Conservation (phyloP, 2,797 vertebrate species). For the Macrochelys suwanniensis region DNA sequence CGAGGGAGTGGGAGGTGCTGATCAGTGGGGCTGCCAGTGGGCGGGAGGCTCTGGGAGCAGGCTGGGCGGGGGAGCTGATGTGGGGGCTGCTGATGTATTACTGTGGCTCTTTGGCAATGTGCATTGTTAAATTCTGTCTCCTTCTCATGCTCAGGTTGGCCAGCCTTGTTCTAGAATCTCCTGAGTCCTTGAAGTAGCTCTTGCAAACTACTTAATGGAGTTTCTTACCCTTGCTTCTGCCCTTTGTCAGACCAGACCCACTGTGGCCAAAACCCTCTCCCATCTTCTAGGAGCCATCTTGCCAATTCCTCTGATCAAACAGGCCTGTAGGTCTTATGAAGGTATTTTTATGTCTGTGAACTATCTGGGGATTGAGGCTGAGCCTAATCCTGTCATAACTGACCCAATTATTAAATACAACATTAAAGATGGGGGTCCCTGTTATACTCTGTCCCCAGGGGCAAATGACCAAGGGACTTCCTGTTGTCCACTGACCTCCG, state of each 20-base stretch:
- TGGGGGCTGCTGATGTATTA: too few relatives aligned
- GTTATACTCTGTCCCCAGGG: background rate
- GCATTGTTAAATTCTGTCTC: too few relatives aligned
- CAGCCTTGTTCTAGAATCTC: background rate
- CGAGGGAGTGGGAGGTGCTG: too few relatives aligned
- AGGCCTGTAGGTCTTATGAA: background rate
- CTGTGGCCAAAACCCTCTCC: background rate
- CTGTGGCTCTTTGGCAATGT: too few relatives aligned
- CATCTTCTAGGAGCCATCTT: background rate
- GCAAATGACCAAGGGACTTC: background rate
- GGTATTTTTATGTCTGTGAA: background rate
- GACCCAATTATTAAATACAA: background rate
- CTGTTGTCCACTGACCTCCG: background rate
- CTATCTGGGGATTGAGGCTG: background rate
- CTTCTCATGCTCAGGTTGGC: too few relatives aligned
- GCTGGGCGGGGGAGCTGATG: too few relatives aligned
- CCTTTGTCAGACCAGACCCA: background rate
- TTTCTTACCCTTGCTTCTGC: background rate
- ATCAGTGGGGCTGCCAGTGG: too few relatives aligned
- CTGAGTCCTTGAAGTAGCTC: background rate
- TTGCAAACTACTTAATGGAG: background rate
- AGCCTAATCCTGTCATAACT: background rate
- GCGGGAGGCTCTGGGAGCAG: too few relatives aligned
- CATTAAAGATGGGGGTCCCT: background rate
- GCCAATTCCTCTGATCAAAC: background rate